These are phyloP conservation scores for Drosophila cognata DNA, from an alignment of 2,888 invertebrate genomes.

Conservation along the genomic window DNA sequence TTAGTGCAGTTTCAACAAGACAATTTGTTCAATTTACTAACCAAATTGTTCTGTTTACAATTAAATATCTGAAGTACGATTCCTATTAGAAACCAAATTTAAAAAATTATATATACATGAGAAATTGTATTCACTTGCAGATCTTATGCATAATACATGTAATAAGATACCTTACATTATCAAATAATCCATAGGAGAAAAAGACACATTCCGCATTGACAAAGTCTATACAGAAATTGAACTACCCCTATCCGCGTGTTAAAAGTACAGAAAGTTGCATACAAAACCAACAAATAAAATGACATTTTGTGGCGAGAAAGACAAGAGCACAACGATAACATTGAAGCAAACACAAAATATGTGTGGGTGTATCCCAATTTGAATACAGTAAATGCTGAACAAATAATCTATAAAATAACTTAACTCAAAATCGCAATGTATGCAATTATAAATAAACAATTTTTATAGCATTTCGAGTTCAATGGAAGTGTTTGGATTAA, in stretches of 20 bases:
- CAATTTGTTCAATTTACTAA: background rate
- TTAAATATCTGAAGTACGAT: background rate
- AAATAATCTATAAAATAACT: background rate
- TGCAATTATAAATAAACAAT: background rate
- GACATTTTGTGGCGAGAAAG: conserved; percentile 20
- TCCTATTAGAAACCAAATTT: background rate
- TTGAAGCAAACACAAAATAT: conserved; percentile 1
- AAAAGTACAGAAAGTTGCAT: conserved; percentile 10
- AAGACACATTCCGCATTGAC: background rate
- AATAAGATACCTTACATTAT: background rate
- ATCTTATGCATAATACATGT: background rate
- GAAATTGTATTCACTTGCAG: background rate
- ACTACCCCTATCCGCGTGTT: background rate
- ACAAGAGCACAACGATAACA: conserved; percentile 4
- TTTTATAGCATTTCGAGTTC: background rate
- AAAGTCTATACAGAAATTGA: background rate
- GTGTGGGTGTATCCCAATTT: background rate
- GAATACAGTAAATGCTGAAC: background rate
- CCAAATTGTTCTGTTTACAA: background rate
- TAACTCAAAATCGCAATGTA: background rate
- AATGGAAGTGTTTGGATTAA: background rate
- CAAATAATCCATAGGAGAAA: background rate
- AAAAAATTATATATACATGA: background rate
- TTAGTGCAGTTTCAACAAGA: background rate
- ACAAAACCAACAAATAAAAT: conserved; percentile 22